Percentiles rank a stretch among this genome's conserved stretches.
Evolutionary conservation across 2,888 invertebrate species (phyloP).

Genomic region (Lampropteryx suffumata): DNA sequence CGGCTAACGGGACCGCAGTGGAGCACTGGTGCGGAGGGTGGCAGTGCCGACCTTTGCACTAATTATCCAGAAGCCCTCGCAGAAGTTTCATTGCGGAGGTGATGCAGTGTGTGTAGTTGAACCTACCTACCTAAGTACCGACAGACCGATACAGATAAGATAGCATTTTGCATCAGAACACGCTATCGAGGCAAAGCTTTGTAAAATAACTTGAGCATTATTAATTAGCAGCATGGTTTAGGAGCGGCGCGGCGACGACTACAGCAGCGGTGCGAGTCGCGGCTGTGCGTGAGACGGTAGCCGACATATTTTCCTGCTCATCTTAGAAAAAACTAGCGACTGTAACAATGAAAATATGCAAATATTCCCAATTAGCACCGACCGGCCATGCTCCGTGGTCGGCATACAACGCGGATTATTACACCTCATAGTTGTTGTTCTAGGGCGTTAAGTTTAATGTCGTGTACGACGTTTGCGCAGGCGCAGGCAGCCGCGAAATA

Average conservation of each 20-base stretch:
- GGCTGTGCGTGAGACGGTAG: slow-evolving; percentile 10
- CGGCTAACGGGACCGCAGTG: slow-evolving; percentile 45
- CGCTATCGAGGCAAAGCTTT: no score
- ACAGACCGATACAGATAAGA: no score
- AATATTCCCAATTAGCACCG: slow-evolving; percentile 29
- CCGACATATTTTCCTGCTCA: slow-evolving; percentile 11
- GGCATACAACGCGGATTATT: slow-evolving; percentile 27
- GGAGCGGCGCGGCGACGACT: slow-evolving; percentile 4
- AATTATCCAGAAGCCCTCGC: slow-evolving; percentile 20
- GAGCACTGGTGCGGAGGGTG: slow-evolving; percentile 29
- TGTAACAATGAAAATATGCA: slow-evolving; percentile 32
- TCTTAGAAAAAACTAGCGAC: slow-evolving; percentile 9
- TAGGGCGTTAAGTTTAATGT: slow-evolving; percentile 11
- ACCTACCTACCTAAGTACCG: no score
- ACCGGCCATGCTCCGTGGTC: slow-evolving; percentile 24
- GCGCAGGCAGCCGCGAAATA: slow-evolving; percentile 3
- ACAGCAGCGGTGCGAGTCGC: not conserved
- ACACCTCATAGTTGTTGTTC: slow-evolving; percentile 27
- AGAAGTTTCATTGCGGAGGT: no score
- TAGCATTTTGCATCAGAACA: no score
- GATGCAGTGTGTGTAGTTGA: no score
- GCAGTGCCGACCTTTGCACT: slow-evolving; percentile 41
- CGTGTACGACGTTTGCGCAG: slow-evolving; percentile 8
- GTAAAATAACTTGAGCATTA: not conserved
- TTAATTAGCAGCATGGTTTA: slow-evolving; percentile 1